Conservation (phyloP, 2,888 invertebrate species). For the Uloborus plumipes region DNA sequence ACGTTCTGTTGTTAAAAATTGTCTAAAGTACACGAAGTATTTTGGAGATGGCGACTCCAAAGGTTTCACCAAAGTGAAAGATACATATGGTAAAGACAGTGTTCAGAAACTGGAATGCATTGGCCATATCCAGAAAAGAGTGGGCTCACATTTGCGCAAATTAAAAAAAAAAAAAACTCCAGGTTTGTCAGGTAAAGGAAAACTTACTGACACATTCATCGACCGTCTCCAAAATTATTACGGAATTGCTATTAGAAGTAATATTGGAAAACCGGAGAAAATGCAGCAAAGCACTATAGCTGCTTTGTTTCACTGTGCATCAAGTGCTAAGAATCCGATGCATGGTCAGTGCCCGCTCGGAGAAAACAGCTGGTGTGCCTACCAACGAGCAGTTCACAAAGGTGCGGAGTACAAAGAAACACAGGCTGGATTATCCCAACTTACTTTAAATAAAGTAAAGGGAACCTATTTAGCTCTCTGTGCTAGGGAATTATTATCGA, state of each 20-base stretch:
- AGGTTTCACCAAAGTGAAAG: too few relatives aligned
- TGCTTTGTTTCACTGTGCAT: conserved; percentile 15
- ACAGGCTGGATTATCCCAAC: background rate
- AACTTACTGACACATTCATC: conserved; percentile 13
- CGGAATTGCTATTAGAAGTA: conserved; percentile 9
- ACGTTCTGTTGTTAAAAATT: too few relatives aligned
- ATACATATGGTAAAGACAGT: too few relatives aligned
- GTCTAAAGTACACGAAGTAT: too few relatives aligned
- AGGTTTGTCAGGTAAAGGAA: conserved; percentile 2
- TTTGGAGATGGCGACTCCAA: too few relatives aligned
- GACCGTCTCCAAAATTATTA: conserved; percentile 28
- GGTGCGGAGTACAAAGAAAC: background rate
- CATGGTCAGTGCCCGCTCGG: conserved; percentile 21
- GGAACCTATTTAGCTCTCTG: background rate
- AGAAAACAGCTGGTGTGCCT: conserved; percentile 22
- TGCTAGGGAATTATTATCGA: background rate
- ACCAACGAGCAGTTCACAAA: conserved; percentile 2
- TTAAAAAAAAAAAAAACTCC: too few relatives aligned
- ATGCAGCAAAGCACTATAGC: conserved; percentile 21
- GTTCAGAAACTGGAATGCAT: too few relatives aligned
- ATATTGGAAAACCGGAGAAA: background rate
- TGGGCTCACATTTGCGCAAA: too few relatives aligned
- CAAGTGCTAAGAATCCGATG: background rate
- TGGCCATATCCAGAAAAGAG: too few relatives aligned
- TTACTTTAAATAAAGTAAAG: background rate